Evolutionary conservation across 64 coral and sea anemone genomes (phyloP).

Genomic region (Montipora capricornis): DNA sequence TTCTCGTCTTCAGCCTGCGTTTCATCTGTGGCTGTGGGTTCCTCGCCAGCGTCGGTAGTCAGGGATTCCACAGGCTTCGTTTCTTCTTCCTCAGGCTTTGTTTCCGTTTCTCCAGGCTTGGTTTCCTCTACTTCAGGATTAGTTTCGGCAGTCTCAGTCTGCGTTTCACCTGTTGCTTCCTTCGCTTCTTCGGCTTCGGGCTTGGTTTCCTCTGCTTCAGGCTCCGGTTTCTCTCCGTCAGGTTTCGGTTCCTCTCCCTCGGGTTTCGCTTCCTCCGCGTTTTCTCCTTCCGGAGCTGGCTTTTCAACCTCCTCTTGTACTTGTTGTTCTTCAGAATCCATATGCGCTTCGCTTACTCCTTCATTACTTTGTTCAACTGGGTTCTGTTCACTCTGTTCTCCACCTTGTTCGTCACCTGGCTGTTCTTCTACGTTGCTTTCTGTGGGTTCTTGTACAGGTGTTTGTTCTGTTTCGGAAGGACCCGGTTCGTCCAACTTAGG

Average conservation of each 20-base stretch:
- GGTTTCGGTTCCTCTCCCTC: constrained; percentile 20
- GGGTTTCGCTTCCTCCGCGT: constrained; percentile 14
- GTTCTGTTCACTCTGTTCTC: neutral
- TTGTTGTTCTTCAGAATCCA: neutral
- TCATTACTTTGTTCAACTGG: constrained; percentile 21
- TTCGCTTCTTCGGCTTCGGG: constrained; percentile 15
- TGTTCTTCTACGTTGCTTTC: constrained; percentile 4
- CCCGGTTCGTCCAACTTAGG: neutral
- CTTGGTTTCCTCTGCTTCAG: constrained; percentile 34
- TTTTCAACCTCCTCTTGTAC: neutral
- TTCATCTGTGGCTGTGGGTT: neutral
- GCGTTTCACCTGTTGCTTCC: neutral
- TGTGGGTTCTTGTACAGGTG: neutral
- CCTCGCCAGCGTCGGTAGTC: neutral
- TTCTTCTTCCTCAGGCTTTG: neutral
- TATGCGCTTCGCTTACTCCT: constrained; percentile 1
- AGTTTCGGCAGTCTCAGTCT: neutral
- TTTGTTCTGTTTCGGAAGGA: neutral
- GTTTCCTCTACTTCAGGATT: neutral
- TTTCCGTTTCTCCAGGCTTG: neutral
- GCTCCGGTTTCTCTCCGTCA: neutral
- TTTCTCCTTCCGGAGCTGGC: neutral
- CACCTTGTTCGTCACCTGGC: neutral
- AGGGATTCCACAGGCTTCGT: neutral
- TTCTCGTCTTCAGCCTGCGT: neutral